Evolutionary conservation across 2,888 invertebrate species (phyloP), one percentile per base, ranked within the genome.

Genomic region (Nomada goodeniana): DNA sequence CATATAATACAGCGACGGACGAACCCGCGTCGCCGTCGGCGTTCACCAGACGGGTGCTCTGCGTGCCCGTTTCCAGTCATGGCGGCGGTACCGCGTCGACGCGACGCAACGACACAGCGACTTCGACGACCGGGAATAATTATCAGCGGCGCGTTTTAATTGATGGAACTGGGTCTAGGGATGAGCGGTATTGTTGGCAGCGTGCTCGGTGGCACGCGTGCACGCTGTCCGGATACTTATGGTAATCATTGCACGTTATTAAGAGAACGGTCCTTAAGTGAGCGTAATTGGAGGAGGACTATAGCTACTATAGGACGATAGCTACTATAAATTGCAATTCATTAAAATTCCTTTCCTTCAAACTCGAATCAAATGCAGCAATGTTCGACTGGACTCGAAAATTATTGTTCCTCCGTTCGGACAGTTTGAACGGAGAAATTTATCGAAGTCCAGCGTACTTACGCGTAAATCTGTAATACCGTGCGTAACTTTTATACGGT

Each of bases 221-320:
- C 61, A 74, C 72, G 72, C 73, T 60, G 64, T 73, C 70, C 55
- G 82, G 73, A 69, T 88, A 80, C 83, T 86, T 86, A 76, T 80
- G 69, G 78, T 90, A 91, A 90, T 91, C 89, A 89, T 91, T 88
- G 84, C 86, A 89, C 85, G 88, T 89, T 87, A 89, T 90, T 90
- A 87, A 89, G 85, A 80, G 82, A 87, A 86, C 81, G 83, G 74
- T 80, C 42, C 85, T 90, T 85, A 91, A 91, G 88, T 90, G 91
- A 84, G 74, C 89, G 80, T 90, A 92, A 91, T 91, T 90, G 89
- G 65, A 90, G 89, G 91, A 91, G 89, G 89, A 91, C 7, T 7
- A 7, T 36, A 7, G 36, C 36, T 1, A 7, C 7, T 36, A 36
- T 5, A 36, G 89, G 89, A 91, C 7, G 36, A 7, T 36, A 7